Evolutionary conservation across 2,113 vertebrate species (phyloP).

Genomic region (Euleptes europaea): DNA sequence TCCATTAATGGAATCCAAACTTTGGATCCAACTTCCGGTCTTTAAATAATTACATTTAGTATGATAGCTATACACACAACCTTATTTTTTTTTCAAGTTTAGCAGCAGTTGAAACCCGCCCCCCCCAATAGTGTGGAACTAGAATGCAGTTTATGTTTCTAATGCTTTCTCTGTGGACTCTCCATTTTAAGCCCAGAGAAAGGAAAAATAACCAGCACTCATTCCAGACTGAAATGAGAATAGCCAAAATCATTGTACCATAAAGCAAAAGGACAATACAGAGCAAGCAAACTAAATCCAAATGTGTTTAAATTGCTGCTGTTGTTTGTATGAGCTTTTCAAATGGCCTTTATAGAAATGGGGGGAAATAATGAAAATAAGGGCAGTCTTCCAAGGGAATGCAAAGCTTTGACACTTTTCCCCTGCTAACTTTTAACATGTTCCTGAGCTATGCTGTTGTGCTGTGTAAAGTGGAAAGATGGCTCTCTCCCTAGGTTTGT

Average conservation of each 20-base stretch:
- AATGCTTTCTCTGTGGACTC: constrained; percentile 24
- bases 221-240: constrained; percentile 60
- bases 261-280: constrained; percentile 56
- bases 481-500: constrained; percentile 21
- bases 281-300: constrained; percentile 52
- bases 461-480: constrained; percentile 12
- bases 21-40: too few species aligned
- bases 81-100: background rate
- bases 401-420: constrained; percentile 29
- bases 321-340: constrained; percentile 35
- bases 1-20: too few species aligned
- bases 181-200: constrained; percentile 43
- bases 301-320: constrained; percentile 55
- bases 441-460: constrained; percentile 3
- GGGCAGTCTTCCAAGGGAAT: constrained; percentile 9
- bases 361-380: constrained; percentile 22
- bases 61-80: background rate
- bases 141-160: constrained; percentile 44
- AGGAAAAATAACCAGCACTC: constrained; percentile 22
- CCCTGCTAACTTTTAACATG: constrained; percentile 11
- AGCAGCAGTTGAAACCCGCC: background rate
- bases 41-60: background rate
- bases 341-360: background rate
- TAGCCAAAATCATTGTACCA: constrained; percentile 52
- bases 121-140: background rate